phyloP scores from a whole-genome alignment of 2,888 invertebrate species.

The Autographa gamma region DNA sequence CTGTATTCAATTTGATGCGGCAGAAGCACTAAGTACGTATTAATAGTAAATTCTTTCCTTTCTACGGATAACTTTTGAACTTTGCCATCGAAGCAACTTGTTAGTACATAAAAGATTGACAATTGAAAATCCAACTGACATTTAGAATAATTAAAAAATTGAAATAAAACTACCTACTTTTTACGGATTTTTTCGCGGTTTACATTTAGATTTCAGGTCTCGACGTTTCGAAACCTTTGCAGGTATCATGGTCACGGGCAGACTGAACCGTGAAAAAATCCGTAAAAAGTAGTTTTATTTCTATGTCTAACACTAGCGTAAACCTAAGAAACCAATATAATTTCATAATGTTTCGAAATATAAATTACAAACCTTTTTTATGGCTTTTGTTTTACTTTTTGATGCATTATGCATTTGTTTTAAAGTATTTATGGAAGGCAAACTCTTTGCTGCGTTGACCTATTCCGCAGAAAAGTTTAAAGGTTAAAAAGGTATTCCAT shows the following conservation, averaged over 20 bases:
- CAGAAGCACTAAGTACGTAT: neutral
- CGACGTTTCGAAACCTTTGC: too few relatives aligned
- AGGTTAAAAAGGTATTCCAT: neutral
- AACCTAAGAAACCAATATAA: too few relatives aligned
- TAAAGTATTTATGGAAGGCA: neutral
- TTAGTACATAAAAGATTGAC: neutral
- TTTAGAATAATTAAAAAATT: conserved; percentile 10
- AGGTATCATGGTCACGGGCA: too few relatives aligned
- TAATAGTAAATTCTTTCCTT: conserved; percentile 10
- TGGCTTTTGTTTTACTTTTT: neutral
- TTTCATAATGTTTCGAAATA: neutral
- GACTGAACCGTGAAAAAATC: too few relatives aligned
- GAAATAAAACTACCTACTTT: too few relatives aligned
- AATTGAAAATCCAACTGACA: conserved; percentile 21
- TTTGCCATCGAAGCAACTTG: conserved; percentile 1
- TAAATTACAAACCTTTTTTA: neutral
- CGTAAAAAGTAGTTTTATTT: too few relatives aligned
- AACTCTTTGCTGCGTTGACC: neutral
- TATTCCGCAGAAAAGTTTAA: neutral
- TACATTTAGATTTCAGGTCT: too few relatives aligned
- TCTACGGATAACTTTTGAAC: conserved; percentile 35
- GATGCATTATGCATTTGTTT: neutral
- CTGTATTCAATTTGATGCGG: conserved; percentile 6
- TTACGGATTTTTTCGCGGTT: too few relatives aligned
- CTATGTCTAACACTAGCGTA: too few relatives aligned